A percentile compares a stretch with the other conserved stretches of the same genome.
These are phyloP conservation scores for Galbula dea DNA, from an alignment of 2,113 vertebrate species.

Conservation along the genomic window DNA sequence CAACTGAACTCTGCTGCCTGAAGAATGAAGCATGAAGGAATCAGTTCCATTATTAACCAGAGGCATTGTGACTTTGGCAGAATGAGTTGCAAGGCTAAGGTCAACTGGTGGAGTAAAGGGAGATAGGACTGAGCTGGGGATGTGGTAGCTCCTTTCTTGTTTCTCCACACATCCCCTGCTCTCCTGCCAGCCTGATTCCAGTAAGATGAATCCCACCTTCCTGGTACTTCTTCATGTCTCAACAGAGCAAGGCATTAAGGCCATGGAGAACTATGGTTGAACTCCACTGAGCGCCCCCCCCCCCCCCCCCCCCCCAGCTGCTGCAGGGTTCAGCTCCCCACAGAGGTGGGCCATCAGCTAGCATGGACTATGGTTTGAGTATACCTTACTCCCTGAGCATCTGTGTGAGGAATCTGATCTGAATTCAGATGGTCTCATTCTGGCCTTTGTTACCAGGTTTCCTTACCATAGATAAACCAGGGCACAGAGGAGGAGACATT, in stretches of 20 bases:
- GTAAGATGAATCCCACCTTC: not conserved
- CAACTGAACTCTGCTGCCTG: not conserved
- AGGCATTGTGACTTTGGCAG: not conserved
- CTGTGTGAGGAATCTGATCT: not conserved
- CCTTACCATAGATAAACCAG: not conserved
- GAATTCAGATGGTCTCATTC: not conserved
- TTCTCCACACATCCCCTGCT: not conserved
- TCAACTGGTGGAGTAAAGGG: accelerated
- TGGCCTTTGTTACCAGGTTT: not conserved
- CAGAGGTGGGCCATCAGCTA: not conserved
- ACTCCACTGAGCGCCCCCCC: not conserved
- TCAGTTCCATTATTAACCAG: not conserved
- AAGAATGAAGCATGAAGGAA: not conserved
- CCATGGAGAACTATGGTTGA: not conserved
- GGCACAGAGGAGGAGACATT: not conserved
- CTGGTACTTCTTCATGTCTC: no score
- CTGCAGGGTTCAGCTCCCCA: not conserved
- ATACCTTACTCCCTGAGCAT: not conserved
- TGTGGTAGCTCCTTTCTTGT: not conserved
- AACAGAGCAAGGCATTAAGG: not conserved
- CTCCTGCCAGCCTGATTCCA: not conserved
- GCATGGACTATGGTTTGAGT: no score
- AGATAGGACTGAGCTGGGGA: not conserved
- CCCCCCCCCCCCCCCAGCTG: no score
- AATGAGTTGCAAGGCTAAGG: not conserved